A percentile compares a stretch with the other conserved stretches of the same genome.
phyloP scores from a whole-genome alignment of 2,797 vertebrate genomes.

The Arremon brunneinucha region DNA sequence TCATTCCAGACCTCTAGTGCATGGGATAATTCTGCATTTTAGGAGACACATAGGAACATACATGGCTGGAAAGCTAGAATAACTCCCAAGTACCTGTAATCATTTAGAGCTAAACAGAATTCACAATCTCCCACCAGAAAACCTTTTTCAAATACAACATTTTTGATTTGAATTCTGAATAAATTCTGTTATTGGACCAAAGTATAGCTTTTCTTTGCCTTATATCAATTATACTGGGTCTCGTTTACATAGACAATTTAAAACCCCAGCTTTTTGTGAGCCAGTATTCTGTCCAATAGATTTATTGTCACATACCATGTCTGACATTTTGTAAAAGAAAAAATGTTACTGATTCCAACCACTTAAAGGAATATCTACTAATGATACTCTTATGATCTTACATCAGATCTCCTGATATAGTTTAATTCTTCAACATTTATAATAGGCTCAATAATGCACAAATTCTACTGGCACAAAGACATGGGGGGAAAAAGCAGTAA shows the following conservation, averaged over 20 bases:
- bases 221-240: not conserved
- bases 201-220: not conserved
- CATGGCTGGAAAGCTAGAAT: not conserved
- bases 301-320: not conserved
- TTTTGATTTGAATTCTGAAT: not conserved
- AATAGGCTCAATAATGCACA: not conserved
- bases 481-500: accelerated
- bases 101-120: not conserved
- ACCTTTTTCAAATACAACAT: not conserved
- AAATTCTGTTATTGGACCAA: not conserved
- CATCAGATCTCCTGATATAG: not conserved
- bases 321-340: not conserved
- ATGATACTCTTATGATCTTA: not conserved
- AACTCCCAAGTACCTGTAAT: not conserved
- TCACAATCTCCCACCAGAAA: not conserved
- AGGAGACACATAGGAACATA: not conserved
- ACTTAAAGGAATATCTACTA: not conserved
- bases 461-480: not conserved
- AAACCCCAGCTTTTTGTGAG: not conserved
- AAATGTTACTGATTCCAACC: not conserved
- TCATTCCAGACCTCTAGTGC: not conserved
- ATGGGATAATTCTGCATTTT: not conserved
- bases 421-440: not conserved
- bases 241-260: not conserved
- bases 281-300: not conserved